Conservation (phyloP, 2,888 invertebrate genomes). For the Tetropium fuscum region DNA sequence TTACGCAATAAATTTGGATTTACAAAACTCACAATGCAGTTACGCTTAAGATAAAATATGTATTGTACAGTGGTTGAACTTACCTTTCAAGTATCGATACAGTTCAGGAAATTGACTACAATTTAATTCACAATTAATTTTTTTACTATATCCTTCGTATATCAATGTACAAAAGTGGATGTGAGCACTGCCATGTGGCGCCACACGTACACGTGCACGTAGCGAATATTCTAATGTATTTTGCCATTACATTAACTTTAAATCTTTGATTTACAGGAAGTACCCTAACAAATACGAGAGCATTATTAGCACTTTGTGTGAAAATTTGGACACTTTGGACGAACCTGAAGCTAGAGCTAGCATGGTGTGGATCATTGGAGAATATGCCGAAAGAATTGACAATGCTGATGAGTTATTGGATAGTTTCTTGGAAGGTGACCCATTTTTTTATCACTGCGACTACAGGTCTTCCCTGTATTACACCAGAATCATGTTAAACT, state of each 20-base stretch:
- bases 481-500: no score
- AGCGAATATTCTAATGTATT: not conserved
- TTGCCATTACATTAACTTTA: not conserved
- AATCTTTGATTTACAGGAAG: slow-evolving; percentile 67
- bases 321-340: slow-evolving; percentile 98
- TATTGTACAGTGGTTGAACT: no score
- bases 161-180: no score
- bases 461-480: no score
- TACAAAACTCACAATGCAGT: no score
- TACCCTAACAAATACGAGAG: slow-evolving; percentile 99
- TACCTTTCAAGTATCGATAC: no score
- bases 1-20: no score
- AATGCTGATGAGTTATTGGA: slow-evolving; percentile 98
- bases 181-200: no score
- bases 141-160: no score
- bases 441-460: not conserved
- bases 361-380: slow-evolving; percentile 97
- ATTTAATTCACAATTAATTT: no score
- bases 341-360: slow-evolving; percentile 99
- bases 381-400: slow-evolving; percentile 99
- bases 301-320: slow-evolving; percentile 98
- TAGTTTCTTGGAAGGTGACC: slow-evolving; percentile 89
- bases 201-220: not conserved
- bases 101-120: no score
- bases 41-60: no score